phyloP scores from a whole-genome alignment of 1,140 invertebrate genomes.

The Teleopsis dalmanni region DNA sequence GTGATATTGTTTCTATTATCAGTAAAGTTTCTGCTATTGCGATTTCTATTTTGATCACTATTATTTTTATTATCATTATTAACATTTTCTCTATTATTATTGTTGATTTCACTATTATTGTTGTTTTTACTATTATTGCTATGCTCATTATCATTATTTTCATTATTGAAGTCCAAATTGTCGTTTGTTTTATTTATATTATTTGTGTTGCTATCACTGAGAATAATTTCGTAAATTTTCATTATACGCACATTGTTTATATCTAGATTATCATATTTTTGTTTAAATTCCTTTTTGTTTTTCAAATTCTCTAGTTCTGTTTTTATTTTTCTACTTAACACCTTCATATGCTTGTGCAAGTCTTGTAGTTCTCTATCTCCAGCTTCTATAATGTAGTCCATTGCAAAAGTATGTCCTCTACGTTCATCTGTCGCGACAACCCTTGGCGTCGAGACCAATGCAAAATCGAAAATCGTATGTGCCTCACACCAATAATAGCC shows the following conservation, averaged over 20 bases:
- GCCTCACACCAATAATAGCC: constrained; percentile 47
- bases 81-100: neutral
- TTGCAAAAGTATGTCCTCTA: constrained; percentile 34
- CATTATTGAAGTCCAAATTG: neutral
- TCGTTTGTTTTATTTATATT: neutral
- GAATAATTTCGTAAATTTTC: too few species aligned
- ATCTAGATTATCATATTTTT: constrained; percentile 13
- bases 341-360: neutral
- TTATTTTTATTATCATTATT: neutral
- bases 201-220: neutral
- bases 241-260: constrained; percentile 27
- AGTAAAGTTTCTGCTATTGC: too few species aligned
- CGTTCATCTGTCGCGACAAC: constrained; percentile 28
- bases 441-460: constrained; percentile 17
- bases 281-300: neutral
- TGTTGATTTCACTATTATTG: neutral
- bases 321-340: neutral
- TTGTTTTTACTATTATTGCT: neutral
- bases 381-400: constrained; percentile 11
- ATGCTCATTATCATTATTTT: neutral
- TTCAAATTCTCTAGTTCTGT: neutral
- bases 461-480: constrained; percentile 26
- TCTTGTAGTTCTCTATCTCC: too few species aligned
- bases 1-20: constrained; percentile 12
- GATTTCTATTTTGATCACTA: neutral